Evolutionary conservation across 2,113 vertebrate species (phyloP).

Genomic region (Daboia siamensis): DNA sequence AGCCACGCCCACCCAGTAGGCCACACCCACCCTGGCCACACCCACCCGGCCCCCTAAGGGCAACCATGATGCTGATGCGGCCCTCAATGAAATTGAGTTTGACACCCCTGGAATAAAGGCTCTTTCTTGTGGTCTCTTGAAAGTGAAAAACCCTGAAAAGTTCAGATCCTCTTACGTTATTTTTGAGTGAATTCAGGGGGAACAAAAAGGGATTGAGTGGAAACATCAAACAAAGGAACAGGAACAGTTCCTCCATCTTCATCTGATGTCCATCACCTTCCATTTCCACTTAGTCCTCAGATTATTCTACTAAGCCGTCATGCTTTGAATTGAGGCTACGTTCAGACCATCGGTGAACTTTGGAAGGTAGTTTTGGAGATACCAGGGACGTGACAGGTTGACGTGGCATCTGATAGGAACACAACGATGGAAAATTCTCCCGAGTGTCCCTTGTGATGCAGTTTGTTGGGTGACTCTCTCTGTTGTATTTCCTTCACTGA

Average conservation of each 20-base stretch:
- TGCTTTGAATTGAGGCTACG: background rate
- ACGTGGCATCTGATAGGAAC: background rate
- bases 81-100: too few relatives aligned
- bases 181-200: background rate
- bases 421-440: background rate
- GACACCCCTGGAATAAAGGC: background rate
- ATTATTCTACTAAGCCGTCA: background rate
- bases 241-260: background rate
- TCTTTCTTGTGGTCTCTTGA: background rate
- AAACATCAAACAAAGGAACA: background rate
- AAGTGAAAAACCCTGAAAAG: background rate
- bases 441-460: background rate
- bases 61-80: too few relatives aligned
- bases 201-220: slow-evolving; percentile 28
- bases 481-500: background rate
- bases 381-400: too few relatives aligned
- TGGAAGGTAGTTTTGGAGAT: background rate
- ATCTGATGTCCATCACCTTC: background rate
- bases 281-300: background rate
- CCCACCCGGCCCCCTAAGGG: too few relatives aligned
- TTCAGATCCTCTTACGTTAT: slow-evolving; percentile 1
- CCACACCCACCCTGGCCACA: too few relatives aligned
- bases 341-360: background rate
- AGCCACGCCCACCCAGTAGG: too few relatives aligned
- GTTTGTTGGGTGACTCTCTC: background rate